Conservation (phyloP, 2,888 invertebrate species). For the Nomada ferruginata region DNA sequence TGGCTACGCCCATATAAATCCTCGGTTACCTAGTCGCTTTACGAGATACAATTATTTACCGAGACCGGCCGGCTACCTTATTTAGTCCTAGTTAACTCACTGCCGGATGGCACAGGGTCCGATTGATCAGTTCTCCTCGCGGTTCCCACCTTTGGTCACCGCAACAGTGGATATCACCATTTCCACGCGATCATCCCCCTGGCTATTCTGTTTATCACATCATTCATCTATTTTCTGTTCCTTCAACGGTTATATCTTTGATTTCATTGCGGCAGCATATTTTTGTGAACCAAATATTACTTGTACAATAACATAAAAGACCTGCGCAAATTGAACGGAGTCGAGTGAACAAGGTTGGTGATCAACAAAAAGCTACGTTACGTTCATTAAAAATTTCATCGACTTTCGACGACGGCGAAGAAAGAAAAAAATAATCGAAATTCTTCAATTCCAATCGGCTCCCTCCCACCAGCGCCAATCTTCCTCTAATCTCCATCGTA, state of each 20-base stretch:
- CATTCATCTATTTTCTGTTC: constrained; percentile 19
- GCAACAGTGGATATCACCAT: constrained; percentile 48
- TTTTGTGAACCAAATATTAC: too few relatives aligned
- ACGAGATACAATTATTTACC: constrained; percentile 79
- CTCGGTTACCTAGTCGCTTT: constrained; percentile 77
- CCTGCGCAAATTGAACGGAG: too few relatives aligned
- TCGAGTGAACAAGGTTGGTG: too few relatives aligned
- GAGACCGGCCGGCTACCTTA: constrained; percentile 74
- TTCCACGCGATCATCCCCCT: constrained; percentile 19
- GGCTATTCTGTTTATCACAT: constrained; percentile 9
- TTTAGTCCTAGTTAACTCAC: constrained; percentile 78
- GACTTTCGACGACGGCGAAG: too few relatives aligned
- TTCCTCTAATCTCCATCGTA: constrained; percentile 2
- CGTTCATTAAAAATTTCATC: too few relatives aligned
- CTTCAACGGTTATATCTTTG: neutral
- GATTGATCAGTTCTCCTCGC: constrained; percentile 70
- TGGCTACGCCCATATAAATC: constrained; percentile 80
- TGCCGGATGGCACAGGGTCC: constrained; percentile 66
- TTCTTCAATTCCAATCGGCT: neutral
- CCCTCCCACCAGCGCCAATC: neutral
- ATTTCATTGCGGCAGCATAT: too few relatives aligned
- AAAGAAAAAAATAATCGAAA: neutral
- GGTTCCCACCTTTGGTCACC: constrained; percentile 48
- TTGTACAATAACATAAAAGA: too few relatives aligned
- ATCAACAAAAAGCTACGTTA: too few relatives aligned